Evolutionary conservation across 1,140 invertebrate genomes (phyloP).

Genomic region (Pentalonia nigronervosa): DNA sequence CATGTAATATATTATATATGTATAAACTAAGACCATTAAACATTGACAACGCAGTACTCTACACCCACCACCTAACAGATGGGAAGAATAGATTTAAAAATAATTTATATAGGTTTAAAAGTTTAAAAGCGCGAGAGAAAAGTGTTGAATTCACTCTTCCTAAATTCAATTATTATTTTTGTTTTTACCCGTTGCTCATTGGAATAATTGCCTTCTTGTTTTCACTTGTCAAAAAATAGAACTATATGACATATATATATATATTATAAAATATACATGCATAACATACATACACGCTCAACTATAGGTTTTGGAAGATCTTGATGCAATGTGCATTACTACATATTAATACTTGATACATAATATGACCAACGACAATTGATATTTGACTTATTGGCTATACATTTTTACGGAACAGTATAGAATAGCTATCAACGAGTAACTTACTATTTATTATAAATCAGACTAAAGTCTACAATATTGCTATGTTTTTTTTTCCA

Average conservation of each 20-base stretch:
- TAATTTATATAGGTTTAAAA: slow-evolving; percentile 24
- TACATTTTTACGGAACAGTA: not conserved
- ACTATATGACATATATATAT: not conserved
- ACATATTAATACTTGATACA: not conserved
- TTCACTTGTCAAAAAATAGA: not conserved
- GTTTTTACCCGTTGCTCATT: not conserved
- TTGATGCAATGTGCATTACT: not conserved
- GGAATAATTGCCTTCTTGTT: not conserved
- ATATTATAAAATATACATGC: too few species aligned
- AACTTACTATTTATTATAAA: not conserved
- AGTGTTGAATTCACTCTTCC: not conserved
- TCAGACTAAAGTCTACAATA: not conserved
- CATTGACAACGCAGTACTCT: not conserved
- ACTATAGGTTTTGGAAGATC: not conserved
- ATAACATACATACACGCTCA: not conserved
- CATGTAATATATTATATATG: not conserved
- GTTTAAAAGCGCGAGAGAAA: not conserved
- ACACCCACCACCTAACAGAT: not conserved
- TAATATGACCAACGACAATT: not conserved
- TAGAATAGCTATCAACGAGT: not conserved
- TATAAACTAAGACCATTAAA: slow-evolving; percentile 40
- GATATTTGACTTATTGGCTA: not conserved
- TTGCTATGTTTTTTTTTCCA: not conserved
- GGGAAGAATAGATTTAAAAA: slow-evolving; percentile 50
- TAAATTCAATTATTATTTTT: slow-evolving; percentile 17